Conservation (phyloP, 2,797 vertebrate genomes). For the Manis crassicaudata region DNA sequence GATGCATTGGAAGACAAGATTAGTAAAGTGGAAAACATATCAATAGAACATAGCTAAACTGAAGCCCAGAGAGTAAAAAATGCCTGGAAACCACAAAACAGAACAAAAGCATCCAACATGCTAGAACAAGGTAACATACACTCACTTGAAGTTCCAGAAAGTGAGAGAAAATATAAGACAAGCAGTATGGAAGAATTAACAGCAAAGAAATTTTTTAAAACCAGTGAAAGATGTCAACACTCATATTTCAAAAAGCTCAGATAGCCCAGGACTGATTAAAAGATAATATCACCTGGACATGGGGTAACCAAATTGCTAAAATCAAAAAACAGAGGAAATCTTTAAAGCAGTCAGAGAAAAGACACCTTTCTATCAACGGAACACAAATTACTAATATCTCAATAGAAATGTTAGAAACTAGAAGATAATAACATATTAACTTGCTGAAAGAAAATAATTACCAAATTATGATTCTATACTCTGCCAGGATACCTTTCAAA, state of each 20-base stretch:
- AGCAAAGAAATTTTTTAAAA: neutral
- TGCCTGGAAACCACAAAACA: neutral
- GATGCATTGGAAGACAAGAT: neutral
- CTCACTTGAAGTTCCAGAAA: neutral
- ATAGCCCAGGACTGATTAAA: neutral
- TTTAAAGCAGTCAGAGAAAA: neutral
- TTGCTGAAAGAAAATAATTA: neutral
- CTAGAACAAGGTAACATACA: neutral
- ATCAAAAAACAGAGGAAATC: neutral
- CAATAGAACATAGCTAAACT: neutral
- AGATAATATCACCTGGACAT: neutral
- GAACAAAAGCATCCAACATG: neutral
- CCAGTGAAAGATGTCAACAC: neutral
- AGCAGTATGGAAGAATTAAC: neutral
- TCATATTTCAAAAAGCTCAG: neutral
- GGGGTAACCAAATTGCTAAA: neutral
- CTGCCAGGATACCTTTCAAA: neutral
- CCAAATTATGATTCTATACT: neutral
- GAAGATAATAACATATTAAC: neutral
- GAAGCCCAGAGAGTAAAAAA: neutral
- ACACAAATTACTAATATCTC: neutral
- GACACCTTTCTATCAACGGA: neutral
- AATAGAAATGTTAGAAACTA: neutral
- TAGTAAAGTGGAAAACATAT: neutral
- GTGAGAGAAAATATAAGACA: neutral